These are phyloP conservation scores for Pseudonaja textilis DNA, from an alignment of 2,113 vertebrate genomes.

Conservation along the genomic window DNA sequence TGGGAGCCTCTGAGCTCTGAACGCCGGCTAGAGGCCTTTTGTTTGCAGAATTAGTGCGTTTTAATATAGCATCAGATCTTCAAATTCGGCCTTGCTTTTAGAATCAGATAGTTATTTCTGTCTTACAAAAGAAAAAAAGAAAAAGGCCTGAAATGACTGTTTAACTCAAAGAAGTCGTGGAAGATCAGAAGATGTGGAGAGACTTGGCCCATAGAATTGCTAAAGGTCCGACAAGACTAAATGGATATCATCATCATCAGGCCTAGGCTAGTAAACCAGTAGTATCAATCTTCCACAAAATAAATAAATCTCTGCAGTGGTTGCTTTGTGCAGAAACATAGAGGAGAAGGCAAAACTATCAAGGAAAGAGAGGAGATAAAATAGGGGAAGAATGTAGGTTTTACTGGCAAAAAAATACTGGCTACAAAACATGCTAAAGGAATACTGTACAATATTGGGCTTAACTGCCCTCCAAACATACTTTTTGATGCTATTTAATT, in stretches of 20 bases:
- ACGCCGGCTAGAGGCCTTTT: background rate
- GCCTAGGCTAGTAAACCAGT: background rate
- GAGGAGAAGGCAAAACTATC: background rate
- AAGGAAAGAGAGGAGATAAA: background rate
- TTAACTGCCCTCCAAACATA: background rate
- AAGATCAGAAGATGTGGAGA: background rate
- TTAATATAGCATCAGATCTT: background rate
- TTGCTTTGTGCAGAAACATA: background rate
- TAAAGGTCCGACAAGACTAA: background rate
- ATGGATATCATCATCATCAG: background rate
- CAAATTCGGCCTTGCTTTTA: background rate
- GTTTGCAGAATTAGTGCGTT: background rate
- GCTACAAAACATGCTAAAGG: background rate
- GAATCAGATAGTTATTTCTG: background rate
- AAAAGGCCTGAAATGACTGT: background rate
- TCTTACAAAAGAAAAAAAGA: background rate
- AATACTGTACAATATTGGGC: background rate
- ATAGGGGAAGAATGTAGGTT: background rate
- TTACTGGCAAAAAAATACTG: background rate
- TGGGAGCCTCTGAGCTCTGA: background rate
- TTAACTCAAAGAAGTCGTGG: background rate
- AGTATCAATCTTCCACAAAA: background rate
- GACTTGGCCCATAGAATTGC: background rate
- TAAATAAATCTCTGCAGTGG: background rate
- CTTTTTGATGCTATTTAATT: background rate